Base-by-base conservation (phyloP, 2,888 invertebrate species). In the Podabrus alpinus region DNA sequence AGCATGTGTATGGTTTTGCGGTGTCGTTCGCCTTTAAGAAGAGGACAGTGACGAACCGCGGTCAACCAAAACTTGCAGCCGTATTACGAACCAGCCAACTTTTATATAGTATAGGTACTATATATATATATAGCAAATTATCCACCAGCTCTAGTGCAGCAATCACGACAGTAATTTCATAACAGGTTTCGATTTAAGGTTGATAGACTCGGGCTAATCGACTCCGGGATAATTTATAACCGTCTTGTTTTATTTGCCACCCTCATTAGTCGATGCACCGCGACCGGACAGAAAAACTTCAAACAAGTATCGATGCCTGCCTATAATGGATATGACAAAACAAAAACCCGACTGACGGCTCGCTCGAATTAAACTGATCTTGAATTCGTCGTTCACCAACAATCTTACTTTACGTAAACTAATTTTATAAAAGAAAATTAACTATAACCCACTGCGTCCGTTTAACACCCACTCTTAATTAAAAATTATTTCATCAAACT, bases 181-280 rank as follows among this genome's bases (percentile, higher is more conserved):
- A 87, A 87, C 87, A 86, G 86, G 87, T 86, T 87, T 85, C 83
- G 85, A 86, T 86, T 86, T 85, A 85, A 85, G 85, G 84, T 85
- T 86, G 86, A 87, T 87, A 86, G 86, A 86, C 85, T 86, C 82
- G 83, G 84, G 83, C 85, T 86, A 86, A 86, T 87, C 86, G 86
- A 86, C 84, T 86, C 77, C 79, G 81, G 85, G 85, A 85, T 86
- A 86, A 86, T 86, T 86, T 86, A 86, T 85, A 85, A 85, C 83
- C 81, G 83, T 86, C 84, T 86, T 86, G 85, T 85, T 86, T 86
- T 86, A 85, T 86, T 86, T 86, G 84, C 86, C 85, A 86, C 86
- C 85, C 86, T 86, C 85, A 86, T 87, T 87, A 87, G 84, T 81
- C 81, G 83, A 80, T 79, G 81, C 81, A 83, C 78, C 79, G 82